A percentile compares a stretch with the other conserved stretches of the same genome.
Conservation (phyloP, 2,888 invertebrate genomes). For the Nomada ruficornis region DNA sequence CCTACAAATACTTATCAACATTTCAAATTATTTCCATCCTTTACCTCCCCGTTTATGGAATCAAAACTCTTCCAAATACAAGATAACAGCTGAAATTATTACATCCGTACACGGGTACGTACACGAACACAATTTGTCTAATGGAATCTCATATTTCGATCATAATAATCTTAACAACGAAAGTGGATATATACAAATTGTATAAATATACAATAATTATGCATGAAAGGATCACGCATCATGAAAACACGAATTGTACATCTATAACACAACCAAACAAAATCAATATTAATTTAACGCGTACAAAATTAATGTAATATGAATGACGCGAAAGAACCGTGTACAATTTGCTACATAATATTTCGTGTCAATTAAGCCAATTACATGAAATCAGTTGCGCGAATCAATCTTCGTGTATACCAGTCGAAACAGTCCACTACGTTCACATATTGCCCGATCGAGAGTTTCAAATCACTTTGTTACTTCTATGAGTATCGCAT, state of each 20-base stretch:
- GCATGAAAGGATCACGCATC: neutral
- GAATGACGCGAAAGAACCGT: neutral
- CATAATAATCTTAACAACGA: neutral
- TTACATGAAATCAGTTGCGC: neutral
- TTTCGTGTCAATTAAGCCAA: neutral
- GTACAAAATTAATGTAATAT: neutral
- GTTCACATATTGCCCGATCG: too few relatives aligned
- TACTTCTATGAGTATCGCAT: too few relatives aligned
- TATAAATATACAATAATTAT: constrained; percentile 19
- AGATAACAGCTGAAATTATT: neutral
- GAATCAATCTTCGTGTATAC: too few relatives aligned
- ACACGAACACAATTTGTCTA: neutral
- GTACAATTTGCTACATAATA: neutral
- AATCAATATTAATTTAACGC: constrained; percentile 7
- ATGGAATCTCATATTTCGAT: neutral
- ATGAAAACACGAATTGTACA: neutral
- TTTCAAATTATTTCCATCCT: constrained; percentile 1
- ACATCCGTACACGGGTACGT: too few relatives aligned
- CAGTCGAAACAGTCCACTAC: too few relatives aligned
- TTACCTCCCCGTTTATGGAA: neutral
- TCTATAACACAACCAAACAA: neutral
- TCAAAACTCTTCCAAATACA: neutral
- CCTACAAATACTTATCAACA: neutral
- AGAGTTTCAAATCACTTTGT: too few relatives aligned
- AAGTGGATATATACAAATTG: neutral